Evolutionary conservation across 2,888 invertebrate genomes (phyloP), one percentile per base, ranked within the genome.

Genomic region (Gastrophysa polygoni): DNA sequence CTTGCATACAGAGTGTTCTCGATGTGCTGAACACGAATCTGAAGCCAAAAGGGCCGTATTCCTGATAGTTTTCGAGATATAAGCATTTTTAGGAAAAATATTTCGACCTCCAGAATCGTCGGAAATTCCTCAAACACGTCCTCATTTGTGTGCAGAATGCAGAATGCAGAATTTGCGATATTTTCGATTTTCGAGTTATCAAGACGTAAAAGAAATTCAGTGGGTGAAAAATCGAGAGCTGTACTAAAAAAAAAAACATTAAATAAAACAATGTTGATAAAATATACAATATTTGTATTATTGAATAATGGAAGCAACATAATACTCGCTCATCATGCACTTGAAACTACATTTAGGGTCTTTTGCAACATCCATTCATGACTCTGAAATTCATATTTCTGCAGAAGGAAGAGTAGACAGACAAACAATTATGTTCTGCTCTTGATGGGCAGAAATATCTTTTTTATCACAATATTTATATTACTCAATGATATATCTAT

Each of bases 291-390:
- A 60, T 60, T 57, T 63, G n/a, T 63, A 63, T 62, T 66, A 59
- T 55, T 14, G 56, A 62, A 66, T 66, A 64, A 65, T 68, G 68
- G 67, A 70, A 70, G 70, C 70, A 67, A 64, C 61, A 67, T 61
- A 68, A 65, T 59, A 54, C 48, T 61, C 54, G 61, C 38, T 56
- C 63, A 67, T 60, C 65, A 68, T 68, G 64, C 67, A 68, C 21
- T 58, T 57, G 46, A 59, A 47, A 50, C 49, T 59, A 63, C 10
- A 51, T 38, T 17, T 24, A 48, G 43, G 48, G 48, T 49, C 49
- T 29, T 49, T 28, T 20, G 34, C 59, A 60, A 57, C 48, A 50
- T 47, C 24, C 49, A 52, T 56, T 63, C n/a, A 10, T 57, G 52
- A 63, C 51, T 59, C 32, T 46, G 51, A 63, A 59, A 57, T 47